phyloP scores from a whole-genome alignment of 2,797 vertebrate species.

The Ctenopoma multispine region DNA sequence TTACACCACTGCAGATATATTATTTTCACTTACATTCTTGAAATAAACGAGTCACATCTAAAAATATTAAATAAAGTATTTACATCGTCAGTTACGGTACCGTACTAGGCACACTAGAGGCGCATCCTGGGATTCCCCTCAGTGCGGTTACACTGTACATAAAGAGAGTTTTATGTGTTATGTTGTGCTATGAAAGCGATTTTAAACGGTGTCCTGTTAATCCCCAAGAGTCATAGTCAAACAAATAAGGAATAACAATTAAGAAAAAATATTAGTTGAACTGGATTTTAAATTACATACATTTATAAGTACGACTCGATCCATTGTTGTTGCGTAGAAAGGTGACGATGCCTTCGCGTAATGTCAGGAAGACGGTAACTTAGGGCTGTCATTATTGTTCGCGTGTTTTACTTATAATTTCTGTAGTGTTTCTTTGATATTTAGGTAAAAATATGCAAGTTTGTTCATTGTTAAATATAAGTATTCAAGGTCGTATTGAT shows the following conservation, averaged over 20 bases:
- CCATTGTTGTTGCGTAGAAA: neutral
- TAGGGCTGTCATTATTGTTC: neutral
- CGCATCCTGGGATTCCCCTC: constrained; percentile 13
- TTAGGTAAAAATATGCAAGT: too few relatives aligned
- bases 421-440: neutral
- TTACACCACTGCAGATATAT: too few relatives aligned
- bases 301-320: neutral
- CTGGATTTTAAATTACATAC: neutral
- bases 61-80: too few relatives aligned
- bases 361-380: neutral
- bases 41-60: too few relatives aligned
- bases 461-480: too few relatives aligned
- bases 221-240: too few relatives aligned
- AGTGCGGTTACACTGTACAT: neutral
- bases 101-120: constrained; percentile 1
- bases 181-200: neutral
- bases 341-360: neutral
- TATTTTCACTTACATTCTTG: too few relatives aligned
- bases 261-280: neutral
- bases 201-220: neutral
- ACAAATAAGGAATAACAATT: neutral
- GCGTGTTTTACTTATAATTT: neutral
- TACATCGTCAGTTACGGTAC: neutral
- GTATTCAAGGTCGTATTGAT: too few relatives aligned
- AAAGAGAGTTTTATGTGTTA: neutral